Evolutionary conservation across 1,140 invertebrate species (phyloP).

Genomic region (Olivierus martensii): DNA sequence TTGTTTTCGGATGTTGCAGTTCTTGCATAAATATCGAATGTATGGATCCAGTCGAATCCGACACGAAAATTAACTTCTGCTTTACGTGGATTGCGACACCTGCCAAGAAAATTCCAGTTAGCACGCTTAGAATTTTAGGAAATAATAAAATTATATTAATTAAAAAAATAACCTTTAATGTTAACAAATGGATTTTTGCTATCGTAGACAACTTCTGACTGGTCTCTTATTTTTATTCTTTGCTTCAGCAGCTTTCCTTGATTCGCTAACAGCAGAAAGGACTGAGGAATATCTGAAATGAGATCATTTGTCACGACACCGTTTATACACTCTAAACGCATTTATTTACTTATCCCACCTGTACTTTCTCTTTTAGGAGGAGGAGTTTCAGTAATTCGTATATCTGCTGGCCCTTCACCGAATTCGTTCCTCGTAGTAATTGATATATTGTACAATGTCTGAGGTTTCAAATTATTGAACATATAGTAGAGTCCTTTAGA

Average conservation of each 20-base stretch:
- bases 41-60: constrained; percentile 41
- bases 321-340: no score
- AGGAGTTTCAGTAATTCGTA: constrained; percentile 47
- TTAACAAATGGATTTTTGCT: constrained; percentile 6
- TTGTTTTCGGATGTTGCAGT: constrained; percentile 24
- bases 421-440: constrained; percentile 62
- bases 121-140: no score
- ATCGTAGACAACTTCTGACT: constrained; percentile 41
- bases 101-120: no score
- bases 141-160: no score
- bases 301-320: no score
- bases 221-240: constrained; percentile 48
- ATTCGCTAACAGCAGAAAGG: constrained; percentile 53
- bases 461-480: constrained; percentile 57
- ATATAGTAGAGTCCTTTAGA: constrained; percentile 51
- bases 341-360: constrained; percentile 4
- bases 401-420: constrained; percentile 57
- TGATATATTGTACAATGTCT: constrained; percentile 57
- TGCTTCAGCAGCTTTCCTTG: constrained; percentile 50
- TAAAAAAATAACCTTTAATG: constrained; percentile 22
- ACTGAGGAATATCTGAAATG: constrained; percentile 34
- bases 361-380: constrained; percentile 5
- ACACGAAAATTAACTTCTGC: constrained; percentile 52
- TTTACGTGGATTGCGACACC: constrained; percentile 59
- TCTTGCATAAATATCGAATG: constrained; percentile 12